Percentiles rank a stretch among this genome's conserved stretches.
phyloP scores from a whole-genome alignment of 1,140 invertebrate species.

The Coenobita brevimanus region DNA sequence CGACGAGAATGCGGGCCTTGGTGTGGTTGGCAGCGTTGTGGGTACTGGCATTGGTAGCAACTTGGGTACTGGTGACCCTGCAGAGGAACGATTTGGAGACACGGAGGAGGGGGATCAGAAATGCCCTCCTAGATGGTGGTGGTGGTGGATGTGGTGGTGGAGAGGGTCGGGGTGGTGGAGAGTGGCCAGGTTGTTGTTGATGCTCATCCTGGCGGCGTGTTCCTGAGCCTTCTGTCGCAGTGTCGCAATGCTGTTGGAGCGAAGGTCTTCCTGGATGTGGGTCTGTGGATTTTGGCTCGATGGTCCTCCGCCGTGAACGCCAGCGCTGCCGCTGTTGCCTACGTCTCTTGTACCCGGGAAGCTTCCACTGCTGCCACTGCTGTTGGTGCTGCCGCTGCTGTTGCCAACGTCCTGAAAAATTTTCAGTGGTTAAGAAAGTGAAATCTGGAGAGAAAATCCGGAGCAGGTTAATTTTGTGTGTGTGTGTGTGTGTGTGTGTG shows the following conservation, averaged over 20 bases:
- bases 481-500: too few species aligned
- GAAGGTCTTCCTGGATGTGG: slow-evolving; percentile 60
- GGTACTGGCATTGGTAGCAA: background rate
- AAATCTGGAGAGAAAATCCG: too few species aligned
- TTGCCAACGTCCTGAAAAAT: background rate
- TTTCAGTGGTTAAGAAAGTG: too few species aligned
- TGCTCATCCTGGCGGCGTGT: slow-evolving; percentile 76
- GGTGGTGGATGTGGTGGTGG: slow-evolving; percentile 48
- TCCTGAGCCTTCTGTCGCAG: slow-evolving; percentile 94
- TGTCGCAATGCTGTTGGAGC: slow-evolving; percentile 84
- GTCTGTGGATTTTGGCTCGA: background rate
- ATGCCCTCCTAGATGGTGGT: slow-evolving; percentile 42
- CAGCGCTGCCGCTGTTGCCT: slow-evolving; percentile 10
- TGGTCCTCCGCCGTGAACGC: slow-evolving; percentile 21
- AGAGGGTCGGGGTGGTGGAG: slow-evolving; percentile 51
- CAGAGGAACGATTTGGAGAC: background rate
- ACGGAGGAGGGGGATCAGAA: slow-evolving; percentile 38
- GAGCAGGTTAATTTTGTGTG: too few species aligned
- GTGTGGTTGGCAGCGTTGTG: background rate
- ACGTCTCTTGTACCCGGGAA: slow-evolving; percentile 37
- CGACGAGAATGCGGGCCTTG: background rate
- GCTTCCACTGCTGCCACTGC: too few species aligned
- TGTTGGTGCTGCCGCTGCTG: background rate
- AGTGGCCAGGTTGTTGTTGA: slow-evolving; percentile 59
- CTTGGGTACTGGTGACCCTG: background rate